Percentiles rank a stretch among this genome's conserved stretches.
Evolutionary conservation across 2,888 invertebrate genomes (phyloP).

Genomic region (Tipula vernalis): DNA sequence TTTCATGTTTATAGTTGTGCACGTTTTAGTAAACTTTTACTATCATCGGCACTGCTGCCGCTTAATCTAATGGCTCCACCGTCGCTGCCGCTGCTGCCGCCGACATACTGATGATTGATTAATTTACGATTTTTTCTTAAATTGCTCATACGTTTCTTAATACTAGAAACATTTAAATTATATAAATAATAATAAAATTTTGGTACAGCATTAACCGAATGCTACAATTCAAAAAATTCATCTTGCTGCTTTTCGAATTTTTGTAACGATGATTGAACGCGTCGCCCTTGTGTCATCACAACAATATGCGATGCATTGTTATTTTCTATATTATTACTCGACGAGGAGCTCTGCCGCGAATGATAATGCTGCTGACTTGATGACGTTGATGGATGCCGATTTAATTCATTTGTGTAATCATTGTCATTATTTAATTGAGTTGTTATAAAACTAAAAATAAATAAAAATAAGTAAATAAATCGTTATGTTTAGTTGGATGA

Average conservation of each 20-base stretch:
- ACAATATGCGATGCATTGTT: conserved; percentile 23
- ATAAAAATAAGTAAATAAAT: background rate
- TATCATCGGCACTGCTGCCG: background rate
- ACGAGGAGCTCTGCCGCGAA: conserved; percentile 34
- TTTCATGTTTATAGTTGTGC: background rate
- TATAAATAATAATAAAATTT: conserved; percentile 17
- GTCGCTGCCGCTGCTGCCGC: background rate
- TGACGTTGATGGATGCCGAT: conserved; percentile 24
- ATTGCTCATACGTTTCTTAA: conserved; percentile 8
- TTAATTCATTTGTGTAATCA: conserved; percentile 26
- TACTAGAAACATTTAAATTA: conserved; percentile 8
- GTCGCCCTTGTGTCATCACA: conserved; percentile 67
- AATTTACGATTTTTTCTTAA: background rate
- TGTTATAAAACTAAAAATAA: conserved; percentile 24
- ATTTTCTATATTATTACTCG: conserved; percentile 22
- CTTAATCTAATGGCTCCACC: background rate
- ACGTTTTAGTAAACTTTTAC: background rate
- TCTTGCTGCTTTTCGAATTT: conserved; percentile 76
- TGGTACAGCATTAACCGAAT: conserved; percentile 31
- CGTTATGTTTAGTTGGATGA: no score
- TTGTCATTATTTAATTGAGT: conserved; percentile 30
- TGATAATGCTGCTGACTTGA: conserved; percentile 21
- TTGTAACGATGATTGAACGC: conserved; percentile 66
- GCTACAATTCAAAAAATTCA: conserved; percentile 86
- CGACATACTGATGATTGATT: background rate